Evolutionary conservation across 2,113 vertebrate species (phyloP).

Genomic region (Eulemur macaco): DNA sequence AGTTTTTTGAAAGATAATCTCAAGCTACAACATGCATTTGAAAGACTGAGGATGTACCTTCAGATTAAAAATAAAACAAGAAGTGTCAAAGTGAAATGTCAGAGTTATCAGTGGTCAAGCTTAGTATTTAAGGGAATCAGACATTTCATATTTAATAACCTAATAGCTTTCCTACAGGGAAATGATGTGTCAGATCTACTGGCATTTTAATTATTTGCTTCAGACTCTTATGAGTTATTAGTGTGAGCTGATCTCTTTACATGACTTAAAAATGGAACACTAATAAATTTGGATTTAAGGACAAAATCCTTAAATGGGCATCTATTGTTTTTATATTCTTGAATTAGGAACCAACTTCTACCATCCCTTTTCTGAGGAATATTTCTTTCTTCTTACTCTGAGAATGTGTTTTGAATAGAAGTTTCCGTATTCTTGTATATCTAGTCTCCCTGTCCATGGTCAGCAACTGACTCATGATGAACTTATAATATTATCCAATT

Average conservation of each 20-base stretch:
- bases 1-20: too few species aligned
- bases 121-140: too few species aligned
- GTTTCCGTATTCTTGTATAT: neutral
- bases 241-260: neutral
- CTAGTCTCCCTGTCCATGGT: neutral
- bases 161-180: neutral
- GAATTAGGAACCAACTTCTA: neutral
- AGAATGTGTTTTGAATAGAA: neutral
- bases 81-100: too few species aligned
- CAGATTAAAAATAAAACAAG: too few species aligned
- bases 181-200: neutral
- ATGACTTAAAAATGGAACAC: neutral
- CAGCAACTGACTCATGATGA: neutral
- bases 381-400: neutral
- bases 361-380: neutral
- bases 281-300: neutral
- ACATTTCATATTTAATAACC: too few species aligned
- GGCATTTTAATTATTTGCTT: slow-evolving; percentile 8
- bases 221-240: neutral
- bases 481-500: neutral
- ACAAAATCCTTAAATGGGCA: neutral
- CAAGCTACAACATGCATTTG: too few species aligned
- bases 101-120: too few species aligned
- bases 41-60: too few species aligned
- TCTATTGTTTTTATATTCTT: neutral